Base-by-base conservation (phyloP, 2,888 invertebrate species). In the Drosophila eohydei region DNA sequence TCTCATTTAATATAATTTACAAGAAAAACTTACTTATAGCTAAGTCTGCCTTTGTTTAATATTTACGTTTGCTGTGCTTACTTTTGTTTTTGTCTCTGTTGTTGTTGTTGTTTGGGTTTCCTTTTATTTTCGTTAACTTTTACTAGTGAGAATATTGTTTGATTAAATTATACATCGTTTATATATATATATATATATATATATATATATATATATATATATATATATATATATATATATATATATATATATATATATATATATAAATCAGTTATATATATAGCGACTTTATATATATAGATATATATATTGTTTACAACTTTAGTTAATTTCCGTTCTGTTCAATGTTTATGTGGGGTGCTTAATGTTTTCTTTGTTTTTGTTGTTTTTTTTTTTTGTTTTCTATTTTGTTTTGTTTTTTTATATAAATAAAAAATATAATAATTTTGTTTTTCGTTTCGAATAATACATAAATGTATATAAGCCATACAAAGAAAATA, bases 101-200 rank as follows among this genome's bases (percentile, higher is more conserved):
- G 79, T 59, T 70, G 63, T 61, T 79, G 59, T 63, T 50, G 52
- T 71, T 59, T 65, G 71, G 70, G 66, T 71, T 62, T 78, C 68
- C 57, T 75, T 71, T 69, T 56, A 34, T 32, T 63, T 63, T 72
- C 71, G 67, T 82, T 70, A 88, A 82, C 73, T 75, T 85, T 87
- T 88, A 74, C 87, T 87, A 87, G 76, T 87, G 89, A 90, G 87
- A 88, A 83, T 87, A 84, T 87, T 78, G 76, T 72, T 80, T 81
- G 73, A 79, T 81, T 84, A 84, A 68, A 78, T 71, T 80, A 70
- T 78, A 74, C 66, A 71, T 74, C 36, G 54, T 30, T 9, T 80
- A 54, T 67, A 52, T 66, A 55, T 74, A 59, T 71, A 63, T 62
- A 68, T 68, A 55, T 80, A 62, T 76, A 62, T 79, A 56, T 80